Evolutionary conservation across 2,797 vertebrate genomes (phyloP).

Genomic region (Anguilla anguilla): DNA sequence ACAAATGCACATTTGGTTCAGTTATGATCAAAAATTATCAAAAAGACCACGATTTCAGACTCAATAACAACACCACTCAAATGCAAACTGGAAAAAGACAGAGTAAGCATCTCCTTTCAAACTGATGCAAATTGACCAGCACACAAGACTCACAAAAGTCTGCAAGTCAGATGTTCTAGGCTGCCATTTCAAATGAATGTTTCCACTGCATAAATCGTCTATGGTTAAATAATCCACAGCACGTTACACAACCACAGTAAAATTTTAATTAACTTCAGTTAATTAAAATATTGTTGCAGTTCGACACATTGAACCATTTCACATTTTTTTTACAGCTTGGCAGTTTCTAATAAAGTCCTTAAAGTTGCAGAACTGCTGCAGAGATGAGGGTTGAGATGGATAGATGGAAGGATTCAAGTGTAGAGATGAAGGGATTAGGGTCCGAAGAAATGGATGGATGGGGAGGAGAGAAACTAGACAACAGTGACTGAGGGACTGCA

Average conservation of each 20-base stretch:
- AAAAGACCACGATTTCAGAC: neutral
- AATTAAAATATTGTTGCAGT: constrained; percentile 4
- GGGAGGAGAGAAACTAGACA: constrained; percentile 19
- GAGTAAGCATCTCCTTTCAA: neutral
- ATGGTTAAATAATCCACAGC: constrained; percentile 3
- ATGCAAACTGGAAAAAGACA: neutral
- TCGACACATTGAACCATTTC: neutral
- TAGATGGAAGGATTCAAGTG: neutral
- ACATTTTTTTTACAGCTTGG: neutral
- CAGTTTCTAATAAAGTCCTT: neutral
- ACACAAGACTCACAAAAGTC: neutral
- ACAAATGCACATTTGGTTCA: neutral
- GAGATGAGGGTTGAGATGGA: too few species aligned
- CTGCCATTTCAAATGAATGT: neutral
- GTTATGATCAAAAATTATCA: neutral
- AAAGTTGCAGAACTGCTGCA: neutral
- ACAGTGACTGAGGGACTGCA: neutral
- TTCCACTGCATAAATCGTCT: constrained; percentile 9
- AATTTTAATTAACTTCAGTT: constrained; percentile 1
- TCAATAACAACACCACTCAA: neutral
- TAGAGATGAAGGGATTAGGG: neutral
- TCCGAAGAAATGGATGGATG: neutral
- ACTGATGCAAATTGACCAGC: neutral
- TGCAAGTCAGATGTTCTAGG: neutral
- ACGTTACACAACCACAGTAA: constrained; percentile 10